Evolutionary conservation across 2,113 vertebrate genomes (phyloP), one percentile per base, ranked within the genome.

Genomic region (Erythrocebus patas): DNA sequence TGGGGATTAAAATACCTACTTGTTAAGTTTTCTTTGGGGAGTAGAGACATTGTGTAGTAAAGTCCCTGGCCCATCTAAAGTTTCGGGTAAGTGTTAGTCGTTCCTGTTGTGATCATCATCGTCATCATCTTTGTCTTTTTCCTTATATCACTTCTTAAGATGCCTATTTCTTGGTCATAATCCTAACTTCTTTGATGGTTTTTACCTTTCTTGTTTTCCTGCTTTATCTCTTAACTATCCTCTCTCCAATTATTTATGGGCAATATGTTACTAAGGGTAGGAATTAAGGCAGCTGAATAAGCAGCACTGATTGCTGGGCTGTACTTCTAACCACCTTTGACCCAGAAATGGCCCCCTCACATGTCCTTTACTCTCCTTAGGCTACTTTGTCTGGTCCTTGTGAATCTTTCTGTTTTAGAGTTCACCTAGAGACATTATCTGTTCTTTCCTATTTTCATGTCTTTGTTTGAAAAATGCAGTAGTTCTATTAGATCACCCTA

Each of bases 391-490:
- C 16, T 95, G 16, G 12, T 84, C 30, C 4, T 91, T 57, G 22
- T 95, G 64, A 83, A 9, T 87, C 27, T 85, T 85, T 94, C 43
- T 52, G 82, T 91, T 90, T 52, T 55, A 93, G 57, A 97, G 30
- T 93, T 87, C 38, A 88, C 11, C 22, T 68, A 25, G 55, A 93
- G 81, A 61, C 40, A n/a, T 14, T 91, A 72, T 72, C 40, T 73
- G 32, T 13, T 84, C 48, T 90, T 86, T 96, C 40, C 20, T 96
- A 68, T 64, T 96, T 93, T 95, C 25, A 50, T 95, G 5, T 89
- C 7, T 68, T 68, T 68, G 13, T 90, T 89, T 61, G 59, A 73
- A 68, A 91, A 97, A 66, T 40, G 40, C 79, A 93, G 27, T 38
- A 52, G n/a, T 92, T 92, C 16, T 73, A 22, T 16, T 7, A 38